phyloP scores from a whole-genome alignment of 2,113 vertebrate species.

The Taxidea taxus region DNA sequence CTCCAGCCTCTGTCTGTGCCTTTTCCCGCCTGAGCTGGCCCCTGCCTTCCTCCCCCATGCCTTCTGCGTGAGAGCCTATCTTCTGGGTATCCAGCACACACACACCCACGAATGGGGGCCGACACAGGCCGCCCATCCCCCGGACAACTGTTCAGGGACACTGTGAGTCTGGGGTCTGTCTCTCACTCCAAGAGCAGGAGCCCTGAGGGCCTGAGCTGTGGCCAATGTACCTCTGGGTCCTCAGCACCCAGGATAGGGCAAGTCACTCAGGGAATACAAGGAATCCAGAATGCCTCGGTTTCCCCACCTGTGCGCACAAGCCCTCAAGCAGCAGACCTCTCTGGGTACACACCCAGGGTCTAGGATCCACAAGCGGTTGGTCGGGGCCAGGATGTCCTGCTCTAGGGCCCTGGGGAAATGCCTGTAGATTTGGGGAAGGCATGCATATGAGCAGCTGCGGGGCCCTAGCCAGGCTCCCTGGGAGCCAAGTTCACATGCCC shows the following conservation, averaged over 20 bases:
- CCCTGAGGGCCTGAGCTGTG: too few species aligned
- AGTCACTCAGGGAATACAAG: neutral
- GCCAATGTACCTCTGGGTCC: neutral
- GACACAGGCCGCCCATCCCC: neutral
- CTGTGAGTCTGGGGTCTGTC: neutral
- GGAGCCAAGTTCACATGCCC: neutral
- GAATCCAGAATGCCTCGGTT: neutral
- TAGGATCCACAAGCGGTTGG: neutral
- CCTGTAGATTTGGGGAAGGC: neutral
- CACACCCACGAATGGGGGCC: rapidly evolving
- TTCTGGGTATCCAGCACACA: rapidly evolving
- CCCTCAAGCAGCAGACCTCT: neutral
- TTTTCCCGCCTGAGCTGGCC: neutral
- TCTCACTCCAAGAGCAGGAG: neutral
- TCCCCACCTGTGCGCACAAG: too few species aligned
- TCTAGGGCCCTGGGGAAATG: neutral
- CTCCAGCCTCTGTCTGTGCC: neutral
- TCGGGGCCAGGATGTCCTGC: rapidly evolving
- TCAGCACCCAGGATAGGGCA: neutral
- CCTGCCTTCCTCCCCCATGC: neutral
- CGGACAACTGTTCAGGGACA: rapidly evolving
- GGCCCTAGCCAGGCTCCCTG: neutral
- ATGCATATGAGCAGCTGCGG: rapidly evolving
- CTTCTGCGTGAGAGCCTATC: rapidly evolving
- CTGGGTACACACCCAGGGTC: neutral